A percentile compares a stretch with the other conserved stretches of the same genome.
These are phyloP conservation scores for Acanthurus leucopareius DNA, from an alignment of 2,797 vertebrate species.

Conservation along the genomic window DNA sequence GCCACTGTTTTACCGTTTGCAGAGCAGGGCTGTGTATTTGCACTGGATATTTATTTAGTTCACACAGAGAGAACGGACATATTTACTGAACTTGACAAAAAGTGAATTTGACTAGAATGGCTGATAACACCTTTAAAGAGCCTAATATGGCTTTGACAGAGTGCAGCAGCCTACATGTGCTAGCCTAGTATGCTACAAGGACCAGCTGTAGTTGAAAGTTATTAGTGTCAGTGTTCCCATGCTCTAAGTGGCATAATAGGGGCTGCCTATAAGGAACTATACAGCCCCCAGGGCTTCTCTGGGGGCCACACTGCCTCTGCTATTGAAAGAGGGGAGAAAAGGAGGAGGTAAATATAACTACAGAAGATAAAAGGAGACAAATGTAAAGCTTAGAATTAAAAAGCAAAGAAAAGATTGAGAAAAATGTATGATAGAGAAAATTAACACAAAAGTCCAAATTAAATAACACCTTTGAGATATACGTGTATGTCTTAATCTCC, in stretches of 20 bases:
- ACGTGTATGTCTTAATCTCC: no score
- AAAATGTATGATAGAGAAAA: neutral
- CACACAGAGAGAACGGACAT: no score
- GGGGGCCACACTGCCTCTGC: constrained; percentile 27
- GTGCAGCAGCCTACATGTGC: no score
- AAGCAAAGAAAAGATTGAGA: constrained; percentile 29
- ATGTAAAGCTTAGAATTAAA: constrained; percentile 6
- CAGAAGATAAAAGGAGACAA: constrained; percentile 21
- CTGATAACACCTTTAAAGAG: no score
- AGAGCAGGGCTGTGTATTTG: no score
- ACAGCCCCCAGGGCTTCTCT: constrained; percentile 59
- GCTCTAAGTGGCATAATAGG: constrained; percentile 59
- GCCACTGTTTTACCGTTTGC: no score
- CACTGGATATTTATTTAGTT: no score
- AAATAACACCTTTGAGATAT: no score
- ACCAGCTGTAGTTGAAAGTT: constrained; percentile 49
- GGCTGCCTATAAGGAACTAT: constrained; percentile 62
- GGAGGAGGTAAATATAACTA: neutral
- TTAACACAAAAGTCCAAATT: neutral
- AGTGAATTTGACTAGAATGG: no score
- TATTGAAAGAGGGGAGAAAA: constrained; percentile 25
- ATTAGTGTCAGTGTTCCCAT: constrained; percentile 76
- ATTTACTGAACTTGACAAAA: no score
- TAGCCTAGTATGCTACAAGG: no score
- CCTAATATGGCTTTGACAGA: no score